Base-by-base conservation (phyloP, 1,140 invertebrate species). In the Olivierus martensii region DNA sequence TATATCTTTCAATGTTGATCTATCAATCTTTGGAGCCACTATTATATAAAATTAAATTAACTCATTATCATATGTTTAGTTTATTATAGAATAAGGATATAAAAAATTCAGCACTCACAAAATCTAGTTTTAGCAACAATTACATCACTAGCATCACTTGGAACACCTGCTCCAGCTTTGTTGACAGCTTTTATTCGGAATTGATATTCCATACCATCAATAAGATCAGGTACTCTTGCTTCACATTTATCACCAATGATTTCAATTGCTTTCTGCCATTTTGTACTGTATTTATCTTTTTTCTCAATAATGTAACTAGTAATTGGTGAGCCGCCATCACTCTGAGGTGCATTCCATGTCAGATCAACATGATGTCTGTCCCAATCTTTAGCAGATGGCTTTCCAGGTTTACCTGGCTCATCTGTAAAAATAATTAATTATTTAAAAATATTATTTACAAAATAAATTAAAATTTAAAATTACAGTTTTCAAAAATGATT, bases 221-320 rank as follows among this genome's bases (percentile, higher is more conserved):
- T 80, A 22, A 99, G 74, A 68, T 95, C 92, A 10, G 81, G 82
- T 0, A 95, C 81, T 59, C 78, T 79, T 17, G 79, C 83, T 65
- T 87, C 83, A 12, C 58, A 60, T 70, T 86, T 85, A 59, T 78
- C 78, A 12, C 83, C 84, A 62, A 84, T 83, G 4, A 87, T 65
- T 75, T 92, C 88, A 49, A 77, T 74, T 17, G 82, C 85, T 62
- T 91, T 91, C 58, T 84, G 80, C 88, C 88, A 93, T 69, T 92
- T 92, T 12, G 79, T 79, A 59, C 77, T 73, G 64, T 82, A 83
- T 46, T 90, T 82, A 66, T 97, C 91, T 66, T 92, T 93, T 77
- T 93, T 95, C 72, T 99, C 93, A 52, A 99, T 81, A 44, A 97
- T 81, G 66, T 98, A 99, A 38, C 84, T 87, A 37, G 81, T 86